Conservation (phyloP, 2,888 invertebrate genomes). For the Elysia crispata region DNA sequence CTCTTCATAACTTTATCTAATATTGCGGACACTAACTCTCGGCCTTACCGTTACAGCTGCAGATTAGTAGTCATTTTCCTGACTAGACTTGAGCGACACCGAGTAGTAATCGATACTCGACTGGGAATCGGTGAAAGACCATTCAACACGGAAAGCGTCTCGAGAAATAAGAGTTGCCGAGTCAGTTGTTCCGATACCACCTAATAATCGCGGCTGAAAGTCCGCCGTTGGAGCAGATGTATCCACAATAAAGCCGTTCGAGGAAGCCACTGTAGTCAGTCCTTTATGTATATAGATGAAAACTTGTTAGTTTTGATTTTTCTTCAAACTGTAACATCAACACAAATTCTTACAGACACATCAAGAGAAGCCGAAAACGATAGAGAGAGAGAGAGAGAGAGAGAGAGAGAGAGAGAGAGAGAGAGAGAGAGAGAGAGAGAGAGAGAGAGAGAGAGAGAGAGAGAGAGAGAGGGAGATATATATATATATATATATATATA, state of each 20-base stretch:
- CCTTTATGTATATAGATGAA: too few species aligned
- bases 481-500: too few species aligned
- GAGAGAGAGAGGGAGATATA: too few species aligned
- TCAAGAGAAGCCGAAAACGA: too few species aligned
- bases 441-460: too few species aligned
- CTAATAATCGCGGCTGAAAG: constrained; percentile 29
- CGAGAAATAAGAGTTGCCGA: constrained; percentile 32
- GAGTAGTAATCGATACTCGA: constrained; percentile 44
- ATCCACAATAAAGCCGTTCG: constrained; percentile 58
- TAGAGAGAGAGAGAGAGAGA: too few species aligned
- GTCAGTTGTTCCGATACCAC: constrained; percentile 43
- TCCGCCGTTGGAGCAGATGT: constrained; percentile 50
- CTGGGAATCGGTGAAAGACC: constrained; percentile 44
- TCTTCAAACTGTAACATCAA: too few species aligned
- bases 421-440: too few species aligned
- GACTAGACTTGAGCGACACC: constrained; percentile 47
- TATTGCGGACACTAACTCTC: neutral
- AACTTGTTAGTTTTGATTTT: too few species aligned
- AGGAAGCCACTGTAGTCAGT: constrained; percentile 49
- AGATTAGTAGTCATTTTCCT: constrained; percentile 39
- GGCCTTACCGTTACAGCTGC: neutral
- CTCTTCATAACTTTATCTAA: too few species aligned
- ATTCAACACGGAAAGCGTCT: constrained; percentile 38
- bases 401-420: too few species aligned
- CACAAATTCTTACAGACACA: too few species aligned